A percentile compares a stretch with the other conserved stretches of the same genome.
These are phyloP conservation scores for Melanerpes aurifrons DNA, from an alignment of 2,113 vertebrate species.

Conservation along the genomic window DNA sequence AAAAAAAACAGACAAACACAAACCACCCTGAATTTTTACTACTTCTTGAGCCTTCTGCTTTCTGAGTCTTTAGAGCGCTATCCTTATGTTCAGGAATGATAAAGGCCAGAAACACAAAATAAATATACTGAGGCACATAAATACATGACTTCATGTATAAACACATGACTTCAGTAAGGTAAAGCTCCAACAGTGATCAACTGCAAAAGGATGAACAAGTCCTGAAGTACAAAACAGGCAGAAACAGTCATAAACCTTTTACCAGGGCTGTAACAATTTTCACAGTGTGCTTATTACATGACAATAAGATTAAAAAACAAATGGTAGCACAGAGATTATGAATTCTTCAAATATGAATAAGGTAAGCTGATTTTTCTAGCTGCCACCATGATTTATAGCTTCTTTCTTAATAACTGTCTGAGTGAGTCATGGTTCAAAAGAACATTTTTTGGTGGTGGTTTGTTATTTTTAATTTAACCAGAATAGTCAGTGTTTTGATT, in stretches of 20 bases:
- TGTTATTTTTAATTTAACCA: neutral
- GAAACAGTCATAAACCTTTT: neutral
- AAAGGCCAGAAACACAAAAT: neutral
- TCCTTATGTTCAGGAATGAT: neutral
- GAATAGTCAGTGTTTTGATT: neutral
- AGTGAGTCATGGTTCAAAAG: constrained; percentile 11
- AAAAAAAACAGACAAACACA: neutral
- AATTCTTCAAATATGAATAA: neutral
- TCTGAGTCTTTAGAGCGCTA: neutral
- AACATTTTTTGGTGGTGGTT: neutral
- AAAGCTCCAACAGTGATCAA: neutral
- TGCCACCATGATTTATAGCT: neutral
- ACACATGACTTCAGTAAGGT: neutral
- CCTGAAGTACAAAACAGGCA: neutral
- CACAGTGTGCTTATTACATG: neutral
- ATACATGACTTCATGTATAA: neutral
- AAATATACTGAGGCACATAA: neutral
- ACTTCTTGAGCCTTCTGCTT: neutral
- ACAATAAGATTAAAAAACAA: neutral
- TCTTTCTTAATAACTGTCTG: neutral
- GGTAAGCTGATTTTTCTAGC: neutral
- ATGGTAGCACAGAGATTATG: neutral
- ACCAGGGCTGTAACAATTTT: neutral
- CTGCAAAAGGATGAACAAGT: neutral
- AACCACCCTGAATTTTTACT: neutral